Percentiles rank a stretch among this genome's conserved stretches.
Conservation (phyloP, 2,113 vertebrate species). For the Fregetta grallaria region DNA sequence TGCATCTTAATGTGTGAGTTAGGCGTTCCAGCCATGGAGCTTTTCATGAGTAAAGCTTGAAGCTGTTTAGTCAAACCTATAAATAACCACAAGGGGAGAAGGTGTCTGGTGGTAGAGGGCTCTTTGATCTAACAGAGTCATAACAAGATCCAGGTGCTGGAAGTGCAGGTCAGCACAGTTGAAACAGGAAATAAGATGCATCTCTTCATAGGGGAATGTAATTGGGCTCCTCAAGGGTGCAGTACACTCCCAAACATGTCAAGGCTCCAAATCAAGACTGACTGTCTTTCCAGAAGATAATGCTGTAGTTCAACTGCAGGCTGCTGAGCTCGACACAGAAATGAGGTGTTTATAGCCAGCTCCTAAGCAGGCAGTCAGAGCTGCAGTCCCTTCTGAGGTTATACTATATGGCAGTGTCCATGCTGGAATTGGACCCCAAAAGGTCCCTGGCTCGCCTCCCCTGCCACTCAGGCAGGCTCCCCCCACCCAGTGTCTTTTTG, state of each 20-base stretch:
- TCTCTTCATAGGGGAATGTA: not conserved
- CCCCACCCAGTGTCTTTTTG: not conserved
- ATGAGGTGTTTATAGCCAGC: not conserved
- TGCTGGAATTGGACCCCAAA: not conserved
- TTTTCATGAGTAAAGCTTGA: not conserved
- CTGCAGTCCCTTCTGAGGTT: not conserved
- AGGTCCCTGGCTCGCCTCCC: not conserved
- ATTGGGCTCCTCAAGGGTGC: not conserved
- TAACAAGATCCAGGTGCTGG: not conserved
- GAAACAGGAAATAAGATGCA: not conserved
- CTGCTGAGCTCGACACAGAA: not conserved
- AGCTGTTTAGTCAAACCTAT: not conserved
- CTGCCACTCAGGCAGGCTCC: not conserved
- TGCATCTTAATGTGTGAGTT: not conserved
- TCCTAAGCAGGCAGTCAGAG: not conserved
- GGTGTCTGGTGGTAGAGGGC: not conserved
- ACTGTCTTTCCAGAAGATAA: not conserved
- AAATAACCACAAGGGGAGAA: not conserved
- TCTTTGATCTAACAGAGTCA: not conserved
- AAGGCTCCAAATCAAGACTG: not conserved
- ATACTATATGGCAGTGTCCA: accelerated
- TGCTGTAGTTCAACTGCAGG: not conserved
- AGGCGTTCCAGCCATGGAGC: accelerated
- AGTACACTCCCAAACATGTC: not conserved
- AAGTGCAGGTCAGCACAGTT: not conserved